These are phyloP conservation scores for Nesogale talazaci DNA, from an alignment of 2,113 vertebrate genomes.

Conservation along the genomic window DNA sequence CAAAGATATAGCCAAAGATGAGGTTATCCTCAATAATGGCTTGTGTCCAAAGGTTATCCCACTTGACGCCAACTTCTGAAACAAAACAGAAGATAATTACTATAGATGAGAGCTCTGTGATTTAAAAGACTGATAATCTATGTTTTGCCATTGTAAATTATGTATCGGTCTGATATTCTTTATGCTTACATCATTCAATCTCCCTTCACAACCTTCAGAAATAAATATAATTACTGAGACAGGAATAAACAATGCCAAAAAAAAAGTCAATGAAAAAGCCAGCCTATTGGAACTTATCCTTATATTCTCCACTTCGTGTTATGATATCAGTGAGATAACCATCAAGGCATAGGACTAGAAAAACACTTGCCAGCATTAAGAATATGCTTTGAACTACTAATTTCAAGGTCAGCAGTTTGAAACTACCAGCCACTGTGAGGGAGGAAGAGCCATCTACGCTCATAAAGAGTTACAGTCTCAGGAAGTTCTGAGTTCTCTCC, in stretches of 20 bases:
- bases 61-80: conserved; percentile 93
- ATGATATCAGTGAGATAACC: not conserved
- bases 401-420: too few relatives aligned
- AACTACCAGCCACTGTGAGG: too few relatives aligned
- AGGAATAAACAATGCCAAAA: conserved; percentile 46
- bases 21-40: conserved; percentile 95
- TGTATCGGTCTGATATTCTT: not conserved
- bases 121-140: not conserved
- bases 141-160: not conserved
- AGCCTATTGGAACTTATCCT: not conserved
- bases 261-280: not conserved
- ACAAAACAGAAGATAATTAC: not conserved
- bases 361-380: not conserved
- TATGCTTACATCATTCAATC: not conserved
- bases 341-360: not conserved
- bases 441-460: too few relatives aligned
- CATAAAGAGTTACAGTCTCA: too few relatives aligned
- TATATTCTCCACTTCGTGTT: not conserved
- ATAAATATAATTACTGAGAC: not conserved
- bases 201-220: conserved; percentile 21
- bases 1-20: conserved; percentile 91
- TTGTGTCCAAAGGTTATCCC: conserved; percentile 91
- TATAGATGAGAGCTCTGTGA: conserved; percentile 1
- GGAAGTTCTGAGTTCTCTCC: too few relatives aligned
- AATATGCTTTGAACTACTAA: not conserved